Base-by-base conservation (phyloP, 1,140 invertebrate genomes). In the Atta cephalotes region DNA sequence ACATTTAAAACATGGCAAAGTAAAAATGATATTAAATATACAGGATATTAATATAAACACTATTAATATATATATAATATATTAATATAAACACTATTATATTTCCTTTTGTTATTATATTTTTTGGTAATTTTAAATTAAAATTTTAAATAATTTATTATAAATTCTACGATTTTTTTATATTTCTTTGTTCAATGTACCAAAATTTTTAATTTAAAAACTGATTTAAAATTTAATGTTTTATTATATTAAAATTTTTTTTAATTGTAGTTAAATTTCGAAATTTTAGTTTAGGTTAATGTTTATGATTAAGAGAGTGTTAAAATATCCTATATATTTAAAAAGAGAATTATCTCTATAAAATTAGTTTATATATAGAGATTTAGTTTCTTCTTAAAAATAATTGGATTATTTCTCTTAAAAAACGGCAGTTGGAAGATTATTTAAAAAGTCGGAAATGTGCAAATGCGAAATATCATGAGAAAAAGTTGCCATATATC, bases 391-490 rank as follows among this genome's bases (percentile, higher is more conserved):
- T 53, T 80, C n/a, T 68, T 35, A 62, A 84, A 84, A 84, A 60
- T 74, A 72, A 82, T 49, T 35, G 14, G 9, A 62, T 74, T 35
- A 49, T 18, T 49, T 62, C 3, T 74, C 12, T 49, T 74, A 62
- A 51, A 9, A 62, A 60, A 62, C 18, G 12, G 25, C 39, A 35
- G 56, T 49, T 58, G n/a, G 39, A 5, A 39, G n/a, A 21, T 84
- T 76, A 84, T 62, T 51, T 35, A 84, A 84, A 76, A 62, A 21
- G 39, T 62, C 21, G 25, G 60, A 74, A 76, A 84, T 84, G 72
- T 84, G 80, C 70, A 84, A 84, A 63, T 62, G 72, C 39, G 9
- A 39, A 60, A 74, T 62, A 74, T 82, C 28, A 82, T 62, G 39
- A 62, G 39, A 74, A 84, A 45, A 84, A 70, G 70, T 45, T 51